Evolutionary conservation across 37 sponge, comb jelly and placozoan species (phyloP), one percentile per base, ranked within the genome.

Genomic region (Cladorhizidae sp.): DNA sequence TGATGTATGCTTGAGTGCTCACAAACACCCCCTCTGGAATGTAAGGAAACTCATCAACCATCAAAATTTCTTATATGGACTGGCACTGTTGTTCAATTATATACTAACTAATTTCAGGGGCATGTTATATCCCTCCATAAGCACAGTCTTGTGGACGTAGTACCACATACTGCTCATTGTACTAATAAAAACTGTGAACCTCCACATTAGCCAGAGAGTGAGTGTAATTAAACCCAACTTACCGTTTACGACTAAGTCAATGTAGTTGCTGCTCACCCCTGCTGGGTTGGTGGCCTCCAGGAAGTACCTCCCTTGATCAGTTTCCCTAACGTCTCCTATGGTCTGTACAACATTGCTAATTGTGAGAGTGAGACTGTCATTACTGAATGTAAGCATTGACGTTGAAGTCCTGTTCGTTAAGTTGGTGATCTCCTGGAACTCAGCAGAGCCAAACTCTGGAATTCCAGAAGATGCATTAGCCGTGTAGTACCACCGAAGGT

Each of bases 231-330:
- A n/a, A n/a, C n/a, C n/a, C 21, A 15, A 74, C 80, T 56, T 56
- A 91, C 92, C 88, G 73, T 70, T 29, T 32, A 91, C 80, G 14
- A 83, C 17, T 3, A 91, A 21, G 26, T 83, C 80, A 3, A 83
- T 71, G 57, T 55, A 80, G 9, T 55, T 52, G 22, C 26, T 69
- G 0, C 39, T 35, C 9, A 9, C 56, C 45, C 92, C 92, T 8
- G 92, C 88, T 56, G 79, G 84, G 64, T 91, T 87, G 36, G 80
- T 75, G 11, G 80, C 92, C 3, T 45, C 25, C 62, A 86, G 29
- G 38, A 83, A 82, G 88, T 91, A 91, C 22, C 80, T 72, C 45
- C 92, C 92, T 59, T 79, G 76, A 64, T 86, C 83, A 64, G 74
- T 87, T 23, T 79, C 75, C 39, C 43, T 72, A 32, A 72, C 78